Conservation (phyloP, 2,888 invertebrate genomes). For the Perdita meconis region DNA sequence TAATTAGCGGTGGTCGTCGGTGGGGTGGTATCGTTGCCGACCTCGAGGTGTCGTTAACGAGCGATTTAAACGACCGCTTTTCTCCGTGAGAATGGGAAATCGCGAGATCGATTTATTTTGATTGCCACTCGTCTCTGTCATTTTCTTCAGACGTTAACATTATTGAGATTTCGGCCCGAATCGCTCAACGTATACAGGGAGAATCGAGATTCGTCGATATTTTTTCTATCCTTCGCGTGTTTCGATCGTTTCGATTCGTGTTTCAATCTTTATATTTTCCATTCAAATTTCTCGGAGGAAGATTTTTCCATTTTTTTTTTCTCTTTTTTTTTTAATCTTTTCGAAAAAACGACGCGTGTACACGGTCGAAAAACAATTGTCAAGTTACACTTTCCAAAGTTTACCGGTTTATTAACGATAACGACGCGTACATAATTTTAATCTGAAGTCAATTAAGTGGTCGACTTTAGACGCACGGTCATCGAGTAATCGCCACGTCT, state of each 20-base stretch:
- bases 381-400: conserved; percentile 25
- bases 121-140: neutral
- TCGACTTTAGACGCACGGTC: conserved; percentile 47
- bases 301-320: neutral
- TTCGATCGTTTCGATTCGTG: neutral
- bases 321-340: neutral
- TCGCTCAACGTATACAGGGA: no score
- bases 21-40: conserved; percentile 36
- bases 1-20: conserved; percentile 63
- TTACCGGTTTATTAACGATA: conserved; percentile 52
- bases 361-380: conserved; percentile 51
- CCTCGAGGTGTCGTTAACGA: conserved; percentile 63
- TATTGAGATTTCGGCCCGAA: no score
- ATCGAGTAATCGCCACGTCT: conserved; percentile 34
- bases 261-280: no score
- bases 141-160: conserved; percentile 26
- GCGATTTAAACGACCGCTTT: conserved; percentile 49
- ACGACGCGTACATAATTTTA: conserved; percentile 44
- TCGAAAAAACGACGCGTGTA: neutral
- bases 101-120: conserved; percentile 34
- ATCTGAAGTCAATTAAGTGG: conserved; percentile 58
- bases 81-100: conserved; percentile 24
- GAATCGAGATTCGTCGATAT: no score
- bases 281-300: no score
- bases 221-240: no score